Conservation (phyloP, 2,113 vertebrate genomes). For the Rhadina sibilatrix region DNA sequence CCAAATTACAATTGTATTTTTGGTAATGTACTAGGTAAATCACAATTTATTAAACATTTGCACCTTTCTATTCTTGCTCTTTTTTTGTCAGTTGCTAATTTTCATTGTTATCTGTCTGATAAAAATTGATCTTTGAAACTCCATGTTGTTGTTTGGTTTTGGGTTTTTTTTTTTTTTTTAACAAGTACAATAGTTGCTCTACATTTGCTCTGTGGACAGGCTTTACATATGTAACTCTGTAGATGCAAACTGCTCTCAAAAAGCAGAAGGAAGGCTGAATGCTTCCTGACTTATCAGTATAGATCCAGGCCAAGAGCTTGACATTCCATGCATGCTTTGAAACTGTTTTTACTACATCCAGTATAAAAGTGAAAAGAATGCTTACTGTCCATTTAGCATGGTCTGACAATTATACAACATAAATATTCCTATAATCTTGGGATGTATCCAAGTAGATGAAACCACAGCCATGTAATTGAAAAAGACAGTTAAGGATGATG, state of each 20-base stretch:
- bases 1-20: not conserved
- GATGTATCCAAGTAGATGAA: not conserved
- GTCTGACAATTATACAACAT: constrained; percentile 10
- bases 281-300: not conserved
- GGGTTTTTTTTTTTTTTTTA: not conserved
- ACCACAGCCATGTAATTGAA: constrained; percentile 24
- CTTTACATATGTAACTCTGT: rapidly evolving
- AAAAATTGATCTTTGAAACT: not conserved
- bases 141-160: no score
- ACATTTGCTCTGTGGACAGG: not conserved
- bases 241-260: not conserved
- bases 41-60: not conserved
- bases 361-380: not conserved
- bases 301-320: not conserved
- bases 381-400: not conserved
- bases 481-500: constrained; percentile 40
- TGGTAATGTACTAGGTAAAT: not conserved
- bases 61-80: not conserved
- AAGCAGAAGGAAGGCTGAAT: not conserved
- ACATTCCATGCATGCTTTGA: not conserved
- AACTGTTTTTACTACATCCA: not conserved
- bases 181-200: not conserved
- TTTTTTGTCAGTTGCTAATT: not conserved
- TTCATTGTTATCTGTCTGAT: not conserved
- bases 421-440: constrained; percentile 16